phyloP scores from a whole-genome alignment of 2,888 invertebrate genomes.

The Gortyna flavago region DNA sequence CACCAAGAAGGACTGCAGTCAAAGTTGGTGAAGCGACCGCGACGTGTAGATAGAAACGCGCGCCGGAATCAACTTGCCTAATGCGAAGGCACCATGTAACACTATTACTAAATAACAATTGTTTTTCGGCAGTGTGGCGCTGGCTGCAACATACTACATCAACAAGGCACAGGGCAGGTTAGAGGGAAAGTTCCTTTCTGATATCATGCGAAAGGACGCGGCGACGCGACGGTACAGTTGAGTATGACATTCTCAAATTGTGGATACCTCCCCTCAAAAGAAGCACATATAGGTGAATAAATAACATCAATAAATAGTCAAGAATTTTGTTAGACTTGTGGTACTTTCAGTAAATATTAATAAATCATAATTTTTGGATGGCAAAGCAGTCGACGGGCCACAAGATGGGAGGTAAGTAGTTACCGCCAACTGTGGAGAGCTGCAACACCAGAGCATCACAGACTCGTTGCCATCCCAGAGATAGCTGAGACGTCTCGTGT shows the following conservation, averaged over 20 bases:
- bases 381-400: neutral
- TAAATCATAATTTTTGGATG: neutral
- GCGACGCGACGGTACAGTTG: neutral
- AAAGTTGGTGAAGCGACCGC: neutral
- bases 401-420: neutral
- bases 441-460: neutral
- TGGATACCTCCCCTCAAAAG: neutral
- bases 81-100: slow-evolving; percentile 13
- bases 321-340: slow-evolving; percentile 3
- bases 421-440: neutral
- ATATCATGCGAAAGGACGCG: neutral
- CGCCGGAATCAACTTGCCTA: neutral
- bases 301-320: neutral
- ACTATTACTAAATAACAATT: slow-evolving; percentile 28
- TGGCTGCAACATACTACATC: slow-evolving; percentile 54
- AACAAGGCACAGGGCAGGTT: slow-evolving; percentile 29
- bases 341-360: slow-evolving; percentile 16
- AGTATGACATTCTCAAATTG: neutral
- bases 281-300: neutral
- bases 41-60: neutral
- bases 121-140: slow-evolving; percentile 58
- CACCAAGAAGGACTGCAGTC: neutral
- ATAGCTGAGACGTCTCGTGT: neutral
- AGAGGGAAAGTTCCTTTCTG: neutral
- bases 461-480: neutral